Evolutionary conservation across 2,113 vertebrate genomes (phyloP), one percentile per base, ranked within the genome.

Genomic region (Neogobius melanostomus): DNA sequence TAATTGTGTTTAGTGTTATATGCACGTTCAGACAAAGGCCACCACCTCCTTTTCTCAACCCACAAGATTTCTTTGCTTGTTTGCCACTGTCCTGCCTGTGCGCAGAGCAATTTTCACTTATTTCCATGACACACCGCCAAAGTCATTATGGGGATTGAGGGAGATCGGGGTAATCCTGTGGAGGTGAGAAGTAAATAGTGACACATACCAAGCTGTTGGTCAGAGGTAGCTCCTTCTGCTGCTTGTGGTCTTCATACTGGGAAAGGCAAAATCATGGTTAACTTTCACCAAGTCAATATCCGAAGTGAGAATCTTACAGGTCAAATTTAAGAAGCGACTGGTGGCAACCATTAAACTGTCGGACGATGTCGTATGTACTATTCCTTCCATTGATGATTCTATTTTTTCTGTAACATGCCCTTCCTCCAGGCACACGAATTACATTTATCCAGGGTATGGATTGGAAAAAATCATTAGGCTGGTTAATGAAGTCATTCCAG

Each of bases 171-270:
- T 52, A 57, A 52, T 6, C 51, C 11, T 65, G 64, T 53, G 48
- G 70, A 14, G 4, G 14, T 65, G 11, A 71, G n/a, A 2, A 74
- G 50, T 28, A 50, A 65, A 16, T 42, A 51, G 15, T 61, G 65
- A 44, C 15, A 86, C 82, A 10, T 87, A 91, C 88, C 86, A 73
- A 67, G 69, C 6, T 79, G 16, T 86, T 85, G 70, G 64, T 42
- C 57, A 76, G 51, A 17, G 82, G 51, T 6, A 66, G 63, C 4
- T 52, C 64, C 50, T 65, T 83, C 69, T 77, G 87, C 70, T 84
- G 80, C 48, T 12, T 68, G 50, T 79, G 51, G 43, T 81, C 82
- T 7, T 72, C 67, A 63, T 59, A 56, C 87, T 90, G 78, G 47
- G 17, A 16, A 71, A 50, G 81, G 42, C 60, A 81, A 65, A 57